Evolutionary conservation across 2,797 vertebrate genomes (phyloP), one percentile per base, ranked within the genome.

Genomic region (Centroberyx gerrardi): DNA sequence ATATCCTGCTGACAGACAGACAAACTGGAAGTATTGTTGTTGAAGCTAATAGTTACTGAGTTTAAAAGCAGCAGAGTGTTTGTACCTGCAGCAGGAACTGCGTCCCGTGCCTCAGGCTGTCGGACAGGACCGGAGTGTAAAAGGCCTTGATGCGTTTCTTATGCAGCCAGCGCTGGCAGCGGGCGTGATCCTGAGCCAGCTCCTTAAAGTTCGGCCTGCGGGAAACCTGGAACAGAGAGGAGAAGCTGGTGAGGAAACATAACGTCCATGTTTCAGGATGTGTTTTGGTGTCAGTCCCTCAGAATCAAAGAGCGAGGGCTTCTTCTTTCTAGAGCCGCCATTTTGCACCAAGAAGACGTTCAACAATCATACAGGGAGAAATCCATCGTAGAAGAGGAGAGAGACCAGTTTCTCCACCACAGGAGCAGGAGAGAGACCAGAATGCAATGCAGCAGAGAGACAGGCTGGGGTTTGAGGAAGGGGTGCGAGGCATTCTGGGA

Each of bases 101-200:
- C 0, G 96, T 92, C 17, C 98, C 98, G 51, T 98, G 96, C 67
- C 98, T 93, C 78, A 99, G 92, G 82, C 97, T 97, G 76, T 98
- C 97, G 15, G 97, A 95, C 78, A 97, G 96, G 2, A 99, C 98
- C 0, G 97, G 96, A 0, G 96, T 93, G 84, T 99, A 99, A 85
- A 99, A 99, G 9, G 97, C 97, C 81, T 98, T 98, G 91, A 97
- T 96, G 66, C 95, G 96, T 75, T 97, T 98, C 87, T 97, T 98
- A 66, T 96, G 96, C 54, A 99, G 95, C 97, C 97, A 99, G 22
- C 98, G 96, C 64, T 98, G 98, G 70, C 96, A 99, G 68, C 92
- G 97, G 3, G 92, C 90, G 56, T 97, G 91, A 66, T 99, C 98
- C 85, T 95, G 93, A 7, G 95, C 91, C 56, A 99, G 80, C 28